A percentile compares a stretch with the other conserved stretches of the same genome.
Evolutionary conservation across 2,888 invertebrate species (phyloP).

Genomic region (Drosophila sordidula): DNA sequence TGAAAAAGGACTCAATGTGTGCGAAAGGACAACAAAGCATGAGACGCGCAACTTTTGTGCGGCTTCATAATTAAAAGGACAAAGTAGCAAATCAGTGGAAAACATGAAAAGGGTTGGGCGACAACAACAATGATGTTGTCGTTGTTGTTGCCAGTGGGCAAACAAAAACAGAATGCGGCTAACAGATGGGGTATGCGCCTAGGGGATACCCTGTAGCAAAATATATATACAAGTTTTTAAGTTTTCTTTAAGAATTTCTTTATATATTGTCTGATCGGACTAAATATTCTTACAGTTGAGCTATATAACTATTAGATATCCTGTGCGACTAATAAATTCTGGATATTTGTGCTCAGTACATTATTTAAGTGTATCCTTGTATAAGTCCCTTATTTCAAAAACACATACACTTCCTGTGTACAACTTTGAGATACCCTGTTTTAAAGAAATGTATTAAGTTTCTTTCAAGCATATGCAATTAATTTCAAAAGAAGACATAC

Average conservation of each 20-base stretch:
- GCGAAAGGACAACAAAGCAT: conserved; percentile 32
- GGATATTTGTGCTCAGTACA: too few relatives aligned
- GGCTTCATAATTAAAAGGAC: conserved; percentile 78
- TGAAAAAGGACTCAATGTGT: conserved; percentile 42
- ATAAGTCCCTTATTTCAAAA: too few relatives aligned
- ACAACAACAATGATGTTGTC: conserved; percentile 9
- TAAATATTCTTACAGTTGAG: too few relatives aligned
- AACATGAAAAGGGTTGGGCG: conserved; percentile 63
- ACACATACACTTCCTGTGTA: not conserved
- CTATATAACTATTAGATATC: too few relatives aligned
- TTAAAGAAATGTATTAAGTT: too few relatives aligned
- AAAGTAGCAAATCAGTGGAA: conserved; percentile 76
- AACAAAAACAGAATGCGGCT: conserved; percentile 17
- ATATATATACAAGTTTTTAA: not conserved
- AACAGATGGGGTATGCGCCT: not conserved
- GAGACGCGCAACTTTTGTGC: conserved; percentile 47
- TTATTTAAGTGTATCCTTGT: too few relatives aligned
- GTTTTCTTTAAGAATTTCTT: too few relatives aligned
- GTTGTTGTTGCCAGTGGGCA: conserved; percentile 10
- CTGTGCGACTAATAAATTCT: too few relatives aligned
- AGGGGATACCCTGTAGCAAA: conserved; percentile 5
- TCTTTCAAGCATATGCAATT: too few relatives aligned
- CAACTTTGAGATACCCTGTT: not conserved
- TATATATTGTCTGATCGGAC: too few relatives aligned
- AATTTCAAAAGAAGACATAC: too few relatives aligned